A percentile compares a stretch with the other conserved stretches of the same genome.
These are phyloP conservation scores for Ligdia adustata DNA, from an alignment of 2,888 invertebrate genomes.

Conservation along the genomic window DNA sequence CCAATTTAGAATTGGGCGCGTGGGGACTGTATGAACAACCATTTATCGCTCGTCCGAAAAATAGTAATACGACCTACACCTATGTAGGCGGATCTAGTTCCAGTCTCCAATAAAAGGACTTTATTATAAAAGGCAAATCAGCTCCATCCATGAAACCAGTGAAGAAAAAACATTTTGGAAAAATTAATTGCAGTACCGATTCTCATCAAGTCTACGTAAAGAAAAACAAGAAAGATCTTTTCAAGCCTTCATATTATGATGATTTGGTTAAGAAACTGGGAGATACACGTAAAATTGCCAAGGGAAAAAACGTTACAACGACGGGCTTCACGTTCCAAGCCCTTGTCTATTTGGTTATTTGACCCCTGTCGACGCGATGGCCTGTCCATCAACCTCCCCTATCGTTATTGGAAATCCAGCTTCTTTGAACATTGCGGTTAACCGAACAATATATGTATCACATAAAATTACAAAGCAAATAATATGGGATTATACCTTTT, in stretches of 20 bases:
- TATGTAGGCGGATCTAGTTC: constrained; percentile 36
- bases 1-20: constrained; percentile 65
- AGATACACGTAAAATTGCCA: constrained; percentile 24
- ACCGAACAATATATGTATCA: constrained; percentile 65
- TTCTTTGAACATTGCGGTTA: constrained; percentile 58
- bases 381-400: constrained; percentile 64
- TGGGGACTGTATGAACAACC: constrained; percentile 46
- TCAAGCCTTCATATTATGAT: neutral
- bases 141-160: too few species aligned
- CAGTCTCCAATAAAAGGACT: constrained; percentile 20
- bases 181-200: neutral
- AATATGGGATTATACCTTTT: too few species aligned
- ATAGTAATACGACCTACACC: constrained; percentile 43
- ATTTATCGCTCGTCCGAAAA: constrained; percentile 47
- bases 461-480: too few species aligned
- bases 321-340: constrained; percentile 37
- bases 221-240: neutral
- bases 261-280: neutral
- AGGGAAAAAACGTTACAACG: constrained; percentile 35
- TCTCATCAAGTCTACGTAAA: too few species aligned
- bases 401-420: constrained; percentile 64
- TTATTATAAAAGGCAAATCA: constrained; percentile 21
- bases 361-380: constrained; percentile 70
- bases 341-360: constrained; percentile 59
- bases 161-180: neutral